Base-by-base conservation (phyloP, 2,888 invertebrate species). In the Criorhina ranunculi region DNA sequence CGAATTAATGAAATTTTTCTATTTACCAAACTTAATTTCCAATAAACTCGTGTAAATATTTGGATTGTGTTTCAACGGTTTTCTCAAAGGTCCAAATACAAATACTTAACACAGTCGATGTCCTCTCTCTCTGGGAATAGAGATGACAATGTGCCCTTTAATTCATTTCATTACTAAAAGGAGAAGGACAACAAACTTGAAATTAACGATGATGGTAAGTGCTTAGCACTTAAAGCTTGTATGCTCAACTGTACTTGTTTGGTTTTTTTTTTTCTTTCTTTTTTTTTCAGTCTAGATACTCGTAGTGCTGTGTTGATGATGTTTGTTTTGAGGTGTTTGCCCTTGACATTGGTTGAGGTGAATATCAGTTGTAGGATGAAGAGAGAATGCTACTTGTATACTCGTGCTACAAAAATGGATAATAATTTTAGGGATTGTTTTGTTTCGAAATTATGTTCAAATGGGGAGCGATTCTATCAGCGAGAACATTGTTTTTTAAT, bases 171-270 rank as follows among this genome's bases (percentile, higher is more conserved):
- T 73, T 62, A 62, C 51, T 44, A 35, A 57, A 70, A 69, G 35
- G 35, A 64, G 73, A 73, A 78, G 62, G 73, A 83, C 83, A 73
- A 72, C 62, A 82, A 57, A 78, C 73, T 78, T 62, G 69, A 83
- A 83, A 83, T 73, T 83, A 83, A 78, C 78, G 83, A 73, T 37
- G 83, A 73, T 59, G 76, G 64, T 42, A 60, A 80, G 80, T 67
- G 29, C 35, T 67, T 49, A 51, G 62, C 82, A 67, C 72, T 83
- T 67, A 33, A 77, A 59, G 78, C 40, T n/a, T 72, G 51, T 72
- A 24, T 77, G 60, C 72, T 46, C 62, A 24, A 69, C 40, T 57
- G 40, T 51, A 51, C 62, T 55, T 12, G 9, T 42, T 42, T 31
- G 12, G 24, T 17, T 59, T 24, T 31, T 12, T 59, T 24, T 24